Conservation (phyloP, 2,113 vertebrate genomes). For the Platichthys stellatus region DNA sequence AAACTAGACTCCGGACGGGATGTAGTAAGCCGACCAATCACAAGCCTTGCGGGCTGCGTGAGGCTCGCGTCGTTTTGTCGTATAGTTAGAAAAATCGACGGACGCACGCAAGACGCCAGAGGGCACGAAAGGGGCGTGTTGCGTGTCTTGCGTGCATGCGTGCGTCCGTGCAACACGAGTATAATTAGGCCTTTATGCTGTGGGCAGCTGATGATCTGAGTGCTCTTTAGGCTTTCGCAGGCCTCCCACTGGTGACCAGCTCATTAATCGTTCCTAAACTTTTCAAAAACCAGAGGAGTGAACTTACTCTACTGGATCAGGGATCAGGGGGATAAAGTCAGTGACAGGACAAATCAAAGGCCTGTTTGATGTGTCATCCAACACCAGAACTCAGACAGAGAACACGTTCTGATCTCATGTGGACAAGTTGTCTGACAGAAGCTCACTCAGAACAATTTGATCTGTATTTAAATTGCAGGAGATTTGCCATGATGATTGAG, state of each 20-base stretch:
- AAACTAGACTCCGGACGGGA: no score
- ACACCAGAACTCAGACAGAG: constrained; percentile 43
- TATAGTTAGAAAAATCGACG: no score
- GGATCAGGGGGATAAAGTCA: constrained; percentile 38
- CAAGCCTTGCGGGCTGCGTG: no score
- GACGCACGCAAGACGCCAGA: no score
- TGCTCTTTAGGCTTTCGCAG: not conserved
- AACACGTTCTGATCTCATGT: constrained; percentile 32
- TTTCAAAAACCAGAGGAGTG: not conserved
- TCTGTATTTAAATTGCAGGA: constrained; percentile 40
- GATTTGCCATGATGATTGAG: constrained; percentile 24
- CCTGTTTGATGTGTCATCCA: constrained; percentile 60
- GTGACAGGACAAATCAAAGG: constrained; percentile 55
- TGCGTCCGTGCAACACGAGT: no score
- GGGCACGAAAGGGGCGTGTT: no score
- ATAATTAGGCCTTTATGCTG: no score
- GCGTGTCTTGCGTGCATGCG: no score
- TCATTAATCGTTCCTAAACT: constrained; percentile 10
- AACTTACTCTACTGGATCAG: constrained; percentile 16
- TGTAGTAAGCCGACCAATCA: no score
- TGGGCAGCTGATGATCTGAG: no score
- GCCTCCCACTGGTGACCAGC: not conserved
- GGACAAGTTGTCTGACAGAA: constrained; percentile 56
- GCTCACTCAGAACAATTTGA: constrained; percentile 31
- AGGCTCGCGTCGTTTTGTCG: no score